Base-by-base conservation (phyloP, 2,113 vertebrate species). In the Lagopus muta region DNA sequence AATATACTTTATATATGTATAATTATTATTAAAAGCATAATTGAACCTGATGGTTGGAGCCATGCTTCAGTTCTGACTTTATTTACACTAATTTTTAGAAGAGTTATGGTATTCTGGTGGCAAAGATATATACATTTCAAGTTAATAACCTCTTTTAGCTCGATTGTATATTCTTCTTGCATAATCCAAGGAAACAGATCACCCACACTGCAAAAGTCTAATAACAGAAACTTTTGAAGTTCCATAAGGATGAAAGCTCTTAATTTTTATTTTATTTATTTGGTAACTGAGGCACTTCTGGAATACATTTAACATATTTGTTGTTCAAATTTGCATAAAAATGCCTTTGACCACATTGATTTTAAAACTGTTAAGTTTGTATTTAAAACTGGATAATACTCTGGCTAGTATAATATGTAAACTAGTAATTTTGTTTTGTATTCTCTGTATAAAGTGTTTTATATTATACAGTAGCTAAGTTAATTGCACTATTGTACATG, bases 401-500 rank as follows among this genome's bases (percentile, higher is more conserved):
- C 82, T 96, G 93, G 76, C 60, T 93, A 96, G 89, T 96, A 97
- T 93, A 90, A 95, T 85, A 96, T 94, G 91, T 96, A 97, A 97
- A 96, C 87, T 83, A 96, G 89, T 94, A 91, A 94, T 94, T 96
- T 97, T 95, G 92, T 97, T 98, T 97, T 97, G 66, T 97, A 97
- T 97, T 96, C 83, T 89, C 91, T 97, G 96, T 98, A 98, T 86
- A 97, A 97, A 97, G 76, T 92, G 90, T 97, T 97, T 97, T 97
- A 97, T 96, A 97, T 97, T 97, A 96, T 96, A 96, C 89, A 96
- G 97, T 97, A 97, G 97, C 89, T 97, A 98, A 97, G 97, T 97
- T 96, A 98, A 97, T 98, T 98, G 97, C 97, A 98, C 97, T 98
- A 97, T 89, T 97, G 92, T 97, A 97, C 94, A 98, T 97, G 96